Conservation (phyloP, 2,797 vertebrate genomes). For the Sebastes goodei region DNA sequence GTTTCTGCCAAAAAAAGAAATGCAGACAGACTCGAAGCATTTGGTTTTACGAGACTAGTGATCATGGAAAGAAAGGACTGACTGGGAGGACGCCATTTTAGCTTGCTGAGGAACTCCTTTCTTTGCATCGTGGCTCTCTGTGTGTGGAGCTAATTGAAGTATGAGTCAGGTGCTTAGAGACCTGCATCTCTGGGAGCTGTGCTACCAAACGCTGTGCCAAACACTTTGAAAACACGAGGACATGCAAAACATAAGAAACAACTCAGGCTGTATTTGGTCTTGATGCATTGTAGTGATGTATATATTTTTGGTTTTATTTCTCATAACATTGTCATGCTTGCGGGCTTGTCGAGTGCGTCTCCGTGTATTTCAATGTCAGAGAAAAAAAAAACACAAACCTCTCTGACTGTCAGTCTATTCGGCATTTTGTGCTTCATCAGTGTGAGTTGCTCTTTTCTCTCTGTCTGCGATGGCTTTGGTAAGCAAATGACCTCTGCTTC, state of each 20-base stretch:
- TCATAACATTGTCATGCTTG: conserved; percentile 55
- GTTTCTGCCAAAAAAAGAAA: not conserved
- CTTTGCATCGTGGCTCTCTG: conserved; percentile 58
- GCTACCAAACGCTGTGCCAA: conserved; percentile 22
- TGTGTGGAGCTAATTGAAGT: conserved; percentile 61
- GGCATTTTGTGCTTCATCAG: conserved; percentile 31
- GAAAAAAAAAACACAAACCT: not conserved
- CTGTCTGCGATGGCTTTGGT: conserved; percentile 66
- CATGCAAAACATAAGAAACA: conserved; percentile 16
- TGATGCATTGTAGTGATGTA: conserved; percentile 10
- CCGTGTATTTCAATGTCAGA: conserved; percentile 5
- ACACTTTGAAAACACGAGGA: conserved; percentile 14
- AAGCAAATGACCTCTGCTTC: conserved; percentile 61
- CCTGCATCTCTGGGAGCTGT: conserved; percentile 35
- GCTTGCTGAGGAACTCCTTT: conserved; percentile 16
- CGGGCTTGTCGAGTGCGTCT: conserved; percentile 44
- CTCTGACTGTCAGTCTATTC: conserved; percentile 22
- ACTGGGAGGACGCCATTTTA: conserved; percentile 62
- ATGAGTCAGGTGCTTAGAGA: conserved; percentile 39
- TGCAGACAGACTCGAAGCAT: not conserved
- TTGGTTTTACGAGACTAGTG: not conserved
- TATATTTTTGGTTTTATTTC: conserved; percentile 33
- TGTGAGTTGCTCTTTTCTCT: conserved; percentile 65
- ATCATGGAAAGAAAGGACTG: conserved; percentile 32
- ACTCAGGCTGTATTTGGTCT: conserved; percentile 10